Base-by-base conservation (phyloP, 1,140 invertebrate genomes). In the Megalopta genalis region DNA sequence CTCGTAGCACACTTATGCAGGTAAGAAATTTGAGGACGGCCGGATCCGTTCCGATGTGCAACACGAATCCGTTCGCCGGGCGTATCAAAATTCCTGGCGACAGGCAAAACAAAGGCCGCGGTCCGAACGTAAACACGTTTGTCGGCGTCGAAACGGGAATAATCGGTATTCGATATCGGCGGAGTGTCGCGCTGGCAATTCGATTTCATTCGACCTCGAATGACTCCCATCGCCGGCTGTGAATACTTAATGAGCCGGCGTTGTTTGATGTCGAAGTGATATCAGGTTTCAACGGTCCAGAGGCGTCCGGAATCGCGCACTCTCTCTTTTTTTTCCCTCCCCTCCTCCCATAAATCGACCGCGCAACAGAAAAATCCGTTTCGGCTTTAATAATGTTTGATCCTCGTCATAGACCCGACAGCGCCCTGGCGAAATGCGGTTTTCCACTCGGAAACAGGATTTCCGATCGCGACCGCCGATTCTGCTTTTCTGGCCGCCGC, bases 191-290 rank as follows among this genome's bases (percentile, higher is more conserved):
- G 62, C 72, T 37, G n/a, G 63, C 66, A 83, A 83, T 83, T 81
- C 78, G 81, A 81, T 83, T 83, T 83, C 72, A 70, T 76, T 83
- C 68, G 78, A 67, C 54, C 67, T 76, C 71, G 60, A 81, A 83
- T 81, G 78, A 81, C 77, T 77, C 67, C 54, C 65, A 80, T 71
- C 54, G 73, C 37, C 67, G 67, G 63, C 54, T 54, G 67, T 83
- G 81, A 83, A 77, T 83, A 67, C 72, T 69, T 81, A 83, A 83
- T 83, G 78, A 83, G 72, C 62, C 32, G 42, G 39, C 80, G 81
- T 80, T 83, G 78, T 81, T 83, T 74, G n/a, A 70, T 79, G 25
- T 72, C 63, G 32, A 71, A 64, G 54, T 66, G 68, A 54, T 62
- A 80, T 75, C 65, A 21, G 18, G n/a, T 52, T 42, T 46, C 18